Percentiles rank a stretch among this genome's conserved stretches.
Conservation (phyloP, 1,140 invertebrate genomes). For the Probaryconus sp. region DNA sequence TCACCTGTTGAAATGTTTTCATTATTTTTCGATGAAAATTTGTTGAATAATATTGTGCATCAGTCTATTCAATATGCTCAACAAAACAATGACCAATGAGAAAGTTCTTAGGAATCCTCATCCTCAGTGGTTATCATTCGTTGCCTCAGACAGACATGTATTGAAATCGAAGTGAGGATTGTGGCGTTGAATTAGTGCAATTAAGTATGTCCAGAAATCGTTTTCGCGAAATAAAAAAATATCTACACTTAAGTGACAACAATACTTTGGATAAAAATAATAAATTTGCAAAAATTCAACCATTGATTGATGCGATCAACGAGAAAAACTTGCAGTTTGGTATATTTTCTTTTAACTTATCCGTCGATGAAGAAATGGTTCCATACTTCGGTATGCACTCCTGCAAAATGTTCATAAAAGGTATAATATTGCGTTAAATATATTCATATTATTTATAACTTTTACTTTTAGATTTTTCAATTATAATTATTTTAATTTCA, state of each 20-base stretch:
- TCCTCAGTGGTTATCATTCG: conserved; percentile 6
- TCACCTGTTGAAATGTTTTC: conserved; percentile 16
- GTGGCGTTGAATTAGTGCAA: not conserved
- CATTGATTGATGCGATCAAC: conserved; percentile 62
- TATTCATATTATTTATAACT: too few species aligned
- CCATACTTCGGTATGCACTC: conserved; percentile 77
- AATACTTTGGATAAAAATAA: conserved; percentile 60
- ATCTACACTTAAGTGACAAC: conserved; percentile 66
- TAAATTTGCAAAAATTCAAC: conserved; percentile 66
- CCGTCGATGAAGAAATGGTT: conserved; percentile 78
- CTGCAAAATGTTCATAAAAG: conserved; percentile 76
- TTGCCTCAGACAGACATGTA: not conserved
- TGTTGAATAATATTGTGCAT: conserved; percentile 18
- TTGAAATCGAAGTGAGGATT: conserved; percentile 10
- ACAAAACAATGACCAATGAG: conserved; percentile 7
- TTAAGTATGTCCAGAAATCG: not conserved
- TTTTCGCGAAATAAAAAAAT: conserved; percentile 13
- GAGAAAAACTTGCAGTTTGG: conserved; percentile 71
- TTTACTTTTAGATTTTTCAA: too few species aligned
- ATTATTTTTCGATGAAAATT: conserved; percentile 7
- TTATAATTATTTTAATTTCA: too few species aligned
- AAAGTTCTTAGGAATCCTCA: conserved; percentile 1
- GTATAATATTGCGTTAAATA: conserved; percentile 26
- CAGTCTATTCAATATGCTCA: conserved; percentile 17
- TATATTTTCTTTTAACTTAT: conserved; percentile 70